phyloP scores from a whole-genome alignment of 2,113 vertebrate genomes.

The Elephas maximus region DNA sequence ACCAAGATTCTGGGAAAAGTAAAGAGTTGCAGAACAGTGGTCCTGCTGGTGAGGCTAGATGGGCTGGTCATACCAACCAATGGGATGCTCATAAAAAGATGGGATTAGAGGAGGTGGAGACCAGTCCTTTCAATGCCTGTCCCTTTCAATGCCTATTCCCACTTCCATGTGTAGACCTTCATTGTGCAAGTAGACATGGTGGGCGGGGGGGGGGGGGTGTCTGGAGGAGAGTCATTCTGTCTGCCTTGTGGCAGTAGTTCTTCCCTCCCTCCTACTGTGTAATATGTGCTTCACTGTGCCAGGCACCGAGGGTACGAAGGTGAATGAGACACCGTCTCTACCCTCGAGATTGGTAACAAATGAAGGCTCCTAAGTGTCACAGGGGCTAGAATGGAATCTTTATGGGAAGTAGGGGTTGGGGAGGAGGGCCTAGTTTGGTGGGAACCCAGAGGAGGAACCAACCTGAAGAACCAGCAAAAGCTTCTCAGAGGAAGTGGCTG shows the following conservation, averaged over 20 bases:
- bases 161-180: background rate
- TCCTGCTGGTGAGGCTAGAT: background rate
- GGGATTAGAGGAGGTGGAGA: background rate
- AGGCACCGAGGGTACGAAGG: background rate
- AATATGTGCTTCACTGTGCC: background rate
- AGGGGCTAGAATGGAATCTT: background rate
- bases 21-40: background rate
- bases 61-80: too few species aligned
- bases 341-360: background rate
- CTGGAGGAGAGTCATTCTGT: background rate
- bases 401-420: background rate
- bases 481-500: background rate
- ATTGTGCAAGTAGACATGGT: fast-evolving
- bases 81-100: background rate
- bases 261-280: background rate
- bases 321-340: background rate
- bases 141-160: background rate
- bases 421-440: background rate
- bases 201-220: background rate
- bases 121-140: too few species aligned
- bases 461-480: background rate
- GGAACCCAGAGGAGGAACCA: background rate
- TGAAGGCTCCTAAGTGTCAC: background rate
- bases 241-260: background rate
- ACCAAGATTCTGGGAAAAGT: background rate